Evolutionary conservation across 2,888 invertebrate species (phyloP).

Genomic region (Drosophila quinaria): DNA sequence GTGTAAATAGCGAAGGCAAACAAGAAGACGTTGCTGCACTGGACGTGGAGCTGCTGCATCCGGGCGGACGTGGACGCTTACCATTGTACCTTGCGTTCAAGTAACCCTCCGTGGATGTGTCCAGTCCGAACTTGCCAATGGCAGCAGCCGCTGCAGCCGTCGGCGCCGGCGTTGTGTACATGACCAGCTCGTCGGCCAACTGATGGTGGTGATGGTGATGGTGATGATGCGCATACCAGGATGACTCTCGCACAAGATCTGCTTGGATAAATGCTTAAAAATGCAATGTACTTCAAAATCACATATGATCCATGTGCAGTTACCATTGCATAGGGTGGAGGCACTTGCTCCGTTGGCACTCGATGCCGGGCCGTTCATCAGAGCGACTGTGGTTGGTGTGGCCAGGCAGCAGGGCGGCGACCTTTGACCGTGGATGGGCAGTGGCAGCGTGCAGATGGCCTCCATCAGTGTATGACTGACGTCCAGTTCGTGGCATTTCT

Average conservation of each 20-base stretch:
- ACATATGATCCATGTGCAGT: not conserved
- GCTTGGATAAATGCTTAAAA: constrained; percentile 11
- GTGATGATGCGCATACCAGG: constrained; percentile 82
- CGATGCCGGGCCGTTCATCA: constrained; percentile 60
- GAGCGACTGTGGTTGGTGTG: constrained; percentile 60
- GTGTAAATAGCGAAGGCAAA: constrained; percentile 73
- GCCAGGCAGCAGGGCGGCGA: constrained; percentile 73
- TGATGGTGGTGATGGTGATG: constrained; percentile 83
- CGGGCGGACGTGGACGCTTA: constrained; percentile 80
- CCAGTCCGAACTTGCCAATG: constrained; percentile 84
- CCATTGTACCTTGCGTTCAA: constrained; percentile 85
- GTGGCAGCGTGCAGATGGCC: constrained; percentile 63
- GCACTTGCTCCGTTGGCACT: constrained; percentile 45
- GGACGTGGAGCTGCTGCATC: constrained; percentile 41
- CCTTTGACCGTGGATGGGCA: constrained; percentile 67
- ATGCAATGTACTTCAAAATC: not conserved
- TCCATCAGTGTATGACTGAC: constrained; percentile 68
- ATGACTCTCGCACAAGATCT: constrained; percentile 79
- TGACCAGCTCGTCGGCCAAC: constrained; percentile 82
- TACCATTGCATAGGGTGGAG: constrained; percentile 73
- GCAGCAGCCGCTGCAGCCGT: constrained; percentile 69
- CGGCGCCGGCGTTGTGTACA: constrained; percentile 80
- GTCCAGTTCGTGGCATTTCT: constrained; percentile 79
- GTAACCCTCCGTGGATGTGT: constrained; percentile 84
- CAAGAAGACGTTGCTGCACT: constrained; percentile 35